These are phyloP conservation scores for Athene noctua DNA, from an alignment of 2,113 vertebrate species.

Conservation along the genomic window DNA sequence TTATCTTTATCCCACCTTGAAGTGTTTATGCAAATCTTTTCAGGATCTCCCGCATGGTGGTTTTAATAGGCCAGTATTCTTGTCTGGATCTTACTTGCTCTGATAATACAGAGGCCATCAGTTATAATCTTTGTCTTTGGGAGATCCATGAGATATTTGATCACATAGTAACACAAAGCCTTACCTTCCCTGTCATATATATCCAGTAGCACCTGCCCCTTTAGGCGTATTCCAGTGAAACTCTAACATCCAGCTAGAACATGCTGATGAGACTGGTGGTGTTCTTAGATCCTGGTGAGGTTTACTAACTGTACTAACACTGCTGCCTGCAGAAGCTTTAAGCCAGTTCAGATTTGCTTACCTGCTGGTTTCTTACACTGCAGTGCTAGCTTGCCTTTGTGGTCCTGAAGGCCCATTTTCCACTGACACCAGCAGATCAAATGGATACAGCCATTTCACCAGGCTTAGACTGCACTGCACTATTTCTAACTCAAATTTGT, in stretches of 20 bases:
- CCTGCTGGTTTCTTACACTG: neutral
- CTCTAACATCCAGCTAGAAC: neutral
- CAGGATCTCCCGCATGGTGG: accelerated
- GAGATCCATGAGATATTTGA: neutral
- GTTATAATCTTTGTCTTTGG: neutral
- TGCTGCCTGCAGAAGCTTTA: neutral
- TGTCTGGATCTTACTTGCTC: neutral
- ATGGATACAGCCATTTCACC: neutral
- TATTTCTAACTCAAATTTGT: neutral
- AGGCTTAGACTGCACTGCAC: neutral
- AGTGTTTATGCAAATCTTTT: neutral
- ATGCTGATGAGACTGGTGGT: neutral
- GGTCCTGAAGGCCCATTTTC: neutral
- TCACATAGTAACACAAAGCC: neutral
- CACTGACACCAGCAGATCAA: neutral
- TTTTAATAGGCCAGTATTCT: neutral
- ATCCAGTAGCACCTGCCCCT: neutral
- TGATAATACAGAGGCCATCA: neutral
- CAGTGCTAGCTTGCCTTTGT: neutral
- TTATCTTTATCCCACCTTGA: neutral
- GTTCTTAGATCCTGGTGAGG: neutral
- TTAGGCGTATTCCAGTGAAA: neutral
- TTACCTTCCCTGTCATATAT: neutral
- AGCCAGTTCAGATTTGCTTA: neutral
- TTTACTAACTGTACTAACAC: neutral